Evolutionary conservation across 2,797 vertebrate genomes (phyloP).

Genomic region (Anguilla marmorata): DNA sequence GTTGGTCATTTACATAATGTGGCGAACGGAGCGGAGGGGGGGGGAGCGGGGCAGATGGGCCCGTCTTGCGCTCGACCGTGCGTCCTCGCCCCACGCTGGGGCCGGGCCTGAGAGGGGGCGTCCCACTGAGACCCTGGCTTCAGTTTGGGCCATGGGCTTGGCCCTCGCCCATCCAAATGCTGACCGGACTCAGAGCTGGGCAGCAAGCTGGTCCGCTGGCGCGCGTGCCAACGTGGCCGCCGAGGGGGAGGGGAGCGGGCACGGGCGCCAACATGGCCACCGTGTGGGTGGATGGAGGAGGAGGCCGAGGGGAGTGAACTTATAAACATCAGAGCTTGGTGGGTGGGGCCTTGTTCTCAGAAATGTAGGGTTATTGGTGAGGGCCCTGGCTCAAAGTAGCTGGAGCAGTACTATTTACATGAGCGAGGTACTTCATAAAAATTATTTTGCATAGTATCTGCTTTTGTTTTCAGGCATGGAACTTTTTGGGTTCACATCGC

Average conservation of each 20-base stretch:
- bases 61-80: slow-evolving; percentile 80
- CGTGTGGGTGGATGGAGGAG: slow-evolving; percentile 31
- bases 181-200: slow-evolving; percentile 67
- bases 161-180: slow-evolving; percentile 69
- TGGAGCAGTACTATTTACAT: not conserved
- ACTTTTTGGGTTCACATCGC: not conserved
- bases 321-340: not conserved
- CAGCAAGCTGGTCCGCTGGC: slow-evolving; percentile 62
- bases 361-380: not conserved
- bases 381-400: not conserved
- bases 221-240: slow-evolving; percentile 23
- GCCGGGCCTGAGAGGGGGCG: slow-evolving; percentile 65
- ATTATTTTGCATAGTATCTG: not conserved
- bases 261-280: slow-evolving; percentile 51
- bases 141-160: slow-evolving; percentile 65
- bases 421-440: not conserved
- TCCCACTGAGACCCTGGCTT: slow-evolving; percentile 74
- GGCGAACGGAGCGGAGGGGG: slow-evolving; percentile 60
- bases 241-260: slow-evolving; percentile 27
- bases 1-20: slow-evolving; percentile 69
- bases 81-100: slow-evolving; percentile 68
- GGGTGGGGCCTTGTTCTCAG: not conserved
- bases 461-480: not conserved
- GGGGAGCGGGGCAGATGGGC: slow-evolving; percentile 76
- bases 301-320: slow-evolving; percentile 34